Evolutionary conservation across 1,140 invertebrate species (phyloP).

Genomic region (Drosophila jambulina): DNA sequence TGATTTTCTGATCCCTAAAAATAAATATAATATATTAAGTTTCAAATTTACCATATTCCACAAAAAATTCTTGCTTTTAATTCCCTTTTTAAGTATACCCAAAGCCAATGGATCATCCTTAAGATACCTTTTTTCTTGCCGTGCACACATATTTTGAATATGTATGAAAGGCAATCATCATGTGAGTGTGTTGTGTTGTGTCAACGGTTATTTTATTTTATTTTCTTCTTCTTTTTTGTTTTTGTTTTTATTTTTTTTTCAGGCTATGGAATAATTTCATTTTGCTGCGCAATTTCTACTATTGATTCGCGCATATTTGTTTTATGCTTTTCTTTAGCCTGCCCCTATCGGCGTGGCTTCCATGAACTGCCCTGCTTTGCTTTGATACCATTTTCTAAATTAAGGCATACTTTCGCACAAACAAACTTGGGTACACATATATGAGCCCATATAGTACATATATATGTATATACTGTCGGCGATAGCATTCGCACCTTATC

Average conservation of each 20-base stretch:
- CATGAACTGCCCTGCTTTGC: constrained; percentile 34
- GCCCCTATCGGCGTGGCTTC: constrained; percentile 44
- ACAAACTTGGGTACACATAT: background rate
- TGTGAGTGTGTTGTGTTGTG: constrained; percentile 30
- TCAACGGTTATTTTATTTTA: constrained; percentile 61
- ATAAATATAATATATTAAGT: background rate
- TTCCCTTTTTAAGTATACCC: background rate
- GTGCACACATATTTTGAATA: constrained; percentile 15
- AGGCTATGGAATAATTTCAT: constrained; percentile 71
- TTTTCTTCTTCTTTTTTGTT: constrained; percentile 47
- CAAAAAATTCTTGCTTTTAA: background rate
- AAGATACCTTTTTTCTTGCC: constrained; percentile 2
- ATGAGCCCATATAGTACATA: background rate
- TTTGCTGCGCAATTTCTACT: constrained; percentile 79
- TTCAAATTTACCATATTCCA: background rate
- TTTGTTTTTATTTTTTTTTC: constrained; percentile 42
- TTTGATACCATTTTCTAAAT: constrained; percentile 51
- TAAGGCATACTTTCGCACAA: constrained; percentile 19
- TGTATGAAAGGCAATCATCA: constrained; percentile 26
- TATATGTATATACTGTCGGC: constrained; percentile 4
- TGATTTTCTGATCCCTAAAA: background rate
- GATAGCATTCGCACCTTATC: constrained; percentile 45
- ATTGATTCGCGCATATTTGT: constrained; percentile 64
- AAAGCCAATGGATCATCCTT: background rate
- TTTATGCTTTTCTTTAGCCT: constrained; percentile 46